phyloP scores from a whole-genome alignment of 1,140 invertebrate genomes.

The Nephotettix cincticeps region DNA sequence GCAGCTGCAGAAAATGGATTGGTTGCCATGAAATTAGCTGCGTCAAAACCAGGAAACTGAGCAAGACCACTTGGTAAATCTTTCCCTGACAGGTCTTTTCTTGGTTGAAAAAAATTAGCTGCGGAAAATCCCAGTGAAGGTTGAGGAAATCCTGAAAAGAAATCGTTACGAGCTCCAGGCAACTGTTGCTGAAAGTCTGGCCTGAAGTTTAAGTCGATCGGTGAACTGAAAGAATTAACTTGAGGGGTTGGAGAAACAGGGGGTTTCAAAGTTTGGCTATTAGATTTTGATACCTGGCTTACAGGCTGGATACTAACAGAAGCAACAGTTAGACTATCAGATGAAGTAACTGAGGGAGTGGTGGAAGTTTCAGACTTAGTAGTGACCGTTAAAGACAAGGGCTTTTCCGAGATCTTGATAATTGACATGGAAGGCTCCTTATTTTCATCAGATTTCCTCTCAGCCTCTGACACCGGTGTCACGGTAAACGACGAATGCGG shows the following conservation, averaged over 20 bases:
- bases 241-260: not conserved
- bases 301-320: slow-evolving; percentile 25
- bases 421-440: slow-evolving; percentile 21
- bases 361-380: not conserved
- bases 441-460: not conserved
- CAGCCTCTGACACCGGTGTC: not conserved
- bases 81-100: slow-evolving; percentile 25
- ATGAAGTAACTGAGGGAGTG: not conserved
- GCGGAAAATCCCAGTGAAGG: not conserved
- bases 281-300: not conserved
- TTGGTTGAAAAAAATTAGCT: slow-evolving; percentile 1
- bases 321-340: not conserved
- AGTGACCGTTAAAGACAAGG: not conserved
- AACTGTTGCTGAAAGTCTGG: slow-evolving; percentile 24
- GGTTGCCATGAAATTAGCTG: not conserved
- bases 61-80: slow-evolving; percentile 3
- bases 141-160: slow-evolving; percentile 14
- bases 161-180: slow-evolving; percentile 1
- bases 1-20: slow-evolving; percentile 29
- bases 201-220: slow-evolving; percentile 16
- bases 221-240: not conserved
- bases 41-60: slow-evolving; percentile 8
- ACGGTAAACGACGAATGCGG: slow-evolving; percentile 18
- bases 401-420: slow-evolving; percentile 1
- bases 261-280: not conserved